These are phyloP conservation scores for Mastigias papua DNA, from an alignment of 30 jellyfish, hydroid and myxozoan species.

Conservation along the genomic window DNA sequence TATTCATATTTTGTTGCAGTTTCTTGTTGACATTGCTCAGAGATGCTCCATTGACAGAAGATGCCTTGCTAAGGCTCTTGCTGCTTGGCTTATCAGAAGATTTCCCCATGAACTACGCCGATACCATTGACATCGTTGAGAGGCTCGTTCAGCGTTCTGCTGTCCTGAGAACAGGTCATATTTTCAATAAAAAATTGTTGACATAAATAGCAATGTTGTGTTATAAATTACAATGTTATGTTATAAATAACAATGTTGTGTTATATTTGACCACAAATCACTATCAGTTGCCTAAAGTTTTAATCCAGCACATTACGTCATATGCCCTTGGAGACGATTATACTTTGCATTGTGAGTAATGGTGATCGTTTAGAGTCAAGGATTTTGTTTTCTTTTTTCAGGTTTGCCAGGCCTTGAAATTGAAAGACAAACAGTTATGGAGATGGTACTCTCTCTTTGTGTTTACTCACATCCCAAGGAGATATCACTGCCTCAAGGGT, in stretches of 20 bases:
- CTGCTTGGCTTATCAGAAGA: slow-evolving; percentile 87
- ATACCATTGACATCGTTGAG: slow-evolving; percentile 79
- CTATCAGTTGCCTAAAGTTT: too few relatives aligned
- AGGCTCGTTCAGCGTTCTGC: slow-evolving; percentile 87
- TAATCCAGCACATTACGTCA: too few relatives aligned
- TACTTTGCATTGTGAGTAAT: too few relatives aligned
- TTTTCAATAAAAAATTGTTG: too few relatives aligned
- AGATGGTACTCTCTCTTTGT: slow-evolving; percentile 77
- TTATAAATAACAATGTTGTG: too few relatives aligned
- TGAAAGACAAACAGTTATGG: slow-evolving; percentile 73
- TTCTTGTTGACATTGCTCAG: slow-evolving; percentile 57
- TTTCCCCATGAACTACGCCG: slow-evolving; percentile 81
- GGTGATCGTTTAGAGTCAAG: not conserved
- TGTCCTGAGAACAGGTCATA: slow-evolving; percentile 70
- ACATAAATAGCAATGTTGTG: too few relatives aligned
- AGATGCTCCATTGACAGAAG: slow-evolving; percentile 90
- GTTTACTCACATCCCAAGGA: slow-evolving; percentile 88
- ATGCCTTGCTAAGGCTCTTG: slow-evolving; percentile 75
- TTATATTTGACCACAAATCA: too few relatives aligned
- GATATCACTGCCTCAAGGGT: slow-evolving; percentile 85
- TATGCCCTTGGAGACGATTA: too few relatives aligned
- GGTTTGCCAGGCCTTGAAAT: slow-evolving; percentile 83
- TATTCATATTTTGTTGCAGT: slow-evolving; percentile 7
- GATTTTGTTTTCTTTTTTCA: not conserved
- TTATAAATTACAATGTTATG: too few relatives aligned